Evolutionary conservation across 2,113 vertebrate genomes (phyloP).

Genomic region (Eleginops maclovinus): DNA sequence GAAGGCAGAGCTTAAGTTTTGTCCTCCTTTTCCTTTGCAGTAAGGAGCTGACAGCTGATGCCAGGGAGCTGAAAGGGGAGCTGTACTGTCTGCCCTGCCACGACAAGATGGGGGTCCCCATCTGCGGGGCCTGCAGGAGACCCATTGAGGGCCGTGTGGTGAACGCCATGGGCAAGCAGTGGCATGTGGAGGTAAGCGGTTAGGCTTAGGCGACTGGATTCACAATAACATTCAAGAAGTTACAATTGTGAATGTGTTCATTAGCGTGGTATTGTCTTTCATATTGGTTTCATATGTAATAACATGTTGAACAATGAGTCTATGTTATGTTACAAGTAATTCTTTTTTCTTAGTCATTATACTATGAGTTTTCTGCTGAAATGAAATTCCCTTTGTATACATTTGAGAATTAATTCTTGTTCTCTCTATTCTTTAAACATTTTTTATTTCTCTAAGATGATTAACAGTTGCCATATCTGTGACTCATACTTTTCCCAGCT

Average conservation of each 20-base stretch:
- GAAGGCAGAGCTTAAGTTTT: neutral
- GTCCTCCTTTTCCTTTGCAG: slow-evolving; percentile 74
- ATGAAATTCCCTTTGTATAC: neutral
- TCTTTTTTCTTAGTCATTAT: slow-evolving; percentile 1
- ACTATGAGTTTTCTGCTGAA: neutral
- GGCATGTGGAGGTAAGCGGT: slow-evolving; percentile 95
- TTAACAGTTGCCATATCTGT: slow-evolving; percentile 8
- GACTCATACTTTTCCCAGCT: slow-evolving; percentile 13
- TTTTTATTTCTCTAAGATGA: neutral
- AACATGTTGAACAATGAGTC: neutral
- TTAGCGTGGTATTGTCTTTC: no score
- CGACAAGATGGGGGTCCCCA: slow-evolving; percentile 98
- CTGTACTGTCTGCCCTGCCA: slow-evolving; percentile 98
- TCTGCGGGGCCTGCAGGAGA: slow-evolving; percentile 95
- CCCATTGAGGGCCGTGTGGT: slow-evolving; percentile 98
- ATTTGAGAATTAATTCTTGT: neutral
- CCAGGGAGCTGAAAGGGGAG: slow-evolving; percentile 95
- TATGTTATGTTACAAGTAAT: neutral
- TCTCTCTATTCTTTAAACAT: neutral
- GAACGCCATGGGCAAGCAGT: slow-evolving; percentile 99
- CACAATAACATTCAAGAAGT: neutral
- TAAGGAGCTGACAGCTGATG: slow-evolving; percentile 96
- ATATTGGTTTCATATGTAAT: neutral
- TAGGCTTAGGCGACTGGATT: neutral
- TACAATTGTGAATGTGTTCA: neutral